Percentiles rank a stretch among this genome's conserved stretches.
These are phyloP conservation scores for Echinometra lucunter DNA, from an alignment of 53 echinoderm and acorn worm genomes.

Conservation along the genomic window DNA sequence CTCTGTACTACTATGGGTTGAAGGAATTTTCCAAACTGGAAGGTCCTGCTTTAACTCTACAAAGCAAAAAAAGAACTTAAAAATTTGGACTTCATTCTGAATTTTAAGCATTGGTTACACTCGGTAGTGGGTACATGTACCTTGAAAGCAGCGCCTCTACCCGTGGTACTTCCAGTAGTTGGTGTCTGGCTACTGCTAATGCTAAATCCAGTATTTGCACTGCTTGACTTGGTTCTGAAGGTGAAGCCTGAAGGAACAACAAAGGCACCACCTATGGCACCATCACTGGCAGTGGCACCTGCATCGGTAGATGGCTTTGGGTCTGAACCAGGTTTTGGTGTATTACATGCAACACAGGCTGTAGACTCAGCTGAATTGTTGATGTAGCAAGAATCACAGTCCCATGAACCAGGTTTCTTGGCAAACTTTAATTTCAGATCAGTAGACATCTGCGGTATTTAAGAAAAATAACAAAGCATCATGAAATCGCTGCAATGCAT, in stretches of 20 bases:
- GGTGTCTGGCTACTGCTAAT: neutral
- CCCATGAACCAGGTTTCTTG: conserved; percentile 80
- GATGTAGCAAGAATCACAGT: conserved; percentile 78
- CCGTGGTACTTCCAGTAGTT: neutral
- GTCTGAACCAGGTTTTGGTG: conserved; percentile 80
- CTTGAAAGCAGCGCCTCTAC: conserved; percentile 23
- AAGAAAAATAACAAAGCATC: too few relatives aligned
- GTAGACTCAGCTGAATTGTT: conserved; percentile 65
- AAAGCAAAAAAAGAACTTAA: too few relatives aligned
- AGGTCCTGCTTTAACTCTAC: too few relatives aligned
- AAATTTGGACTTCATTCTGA: too few relatives aligned
- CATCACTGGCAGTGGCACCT: neutral
- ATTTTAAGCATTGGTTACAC: too few relatives aligned
- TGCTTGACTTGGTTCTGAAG: conserved; percentile 7
- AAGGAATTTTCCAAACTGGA: too few relatives aligned
- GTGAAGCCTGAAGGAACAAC: neutral
- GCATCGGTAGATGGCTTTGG: neutral
- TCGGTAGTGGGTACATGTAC: too few relatives aligned
- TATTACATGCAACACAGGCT: conserved; percentile 80
- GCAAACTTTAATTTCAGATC: conserved; percentile 68
- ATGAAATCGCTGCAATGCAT: too few relatives aligned
- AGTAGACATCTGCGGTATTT: too few relatives aligned
- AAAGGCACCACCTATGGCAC: conserved; percentile 36
- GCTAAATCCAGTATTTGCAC: neutral
- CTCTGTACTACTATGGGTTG: too few relatives aligned